Evolutionary conservation across 2,888 invertebrate genomes (phyloP).

Genomic region (Dendrolimus pini): DNA sequence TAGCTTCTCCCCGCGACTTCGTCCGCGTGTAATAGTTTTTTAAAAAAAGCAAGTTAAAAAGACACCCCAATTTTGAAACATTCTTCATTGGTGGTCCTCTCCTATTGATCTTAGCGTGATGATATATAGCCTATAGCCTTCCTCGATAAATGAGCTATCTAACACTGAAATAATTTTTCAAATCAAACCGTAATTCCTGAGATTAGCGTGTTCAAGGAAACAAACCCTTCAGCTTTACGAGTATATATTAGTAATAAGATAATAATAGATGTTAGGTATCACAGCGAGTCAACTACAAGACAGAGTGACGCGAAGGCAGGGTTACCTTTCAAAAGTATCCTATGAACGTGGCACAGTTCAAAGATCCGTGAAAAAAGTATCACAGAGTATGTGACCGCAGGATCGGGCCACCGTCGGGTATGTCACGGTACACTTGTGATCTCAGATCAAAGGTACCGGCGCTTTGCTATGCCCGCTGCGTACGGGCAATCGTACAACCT

Average conservation of each 20-base stretch:
- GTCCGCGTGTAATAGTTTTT: no score
- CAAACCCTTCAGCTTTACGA: no score
- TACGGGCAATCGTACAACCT: conserved; percentile 26
- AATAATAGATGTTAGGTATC: background rate
- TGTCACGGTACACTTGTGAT: conserved; percentile 52
- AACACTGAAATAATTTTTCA: no score
- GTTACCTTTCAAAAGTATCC: background rate
- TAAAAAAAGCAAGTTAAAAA: no score
- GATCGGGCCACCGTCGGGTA: conserved; percentile 34
- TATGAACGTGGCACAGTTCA: conserved; percentile 30
- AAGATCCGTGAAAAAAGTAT: conserved; percentile 47
- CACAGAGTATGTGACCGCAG: conserved; percentile 28
- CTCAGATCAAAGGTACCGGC: conserved; percentile 56
- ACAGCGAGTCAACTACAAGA: background rate
- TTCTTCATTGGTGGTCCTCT: no score
- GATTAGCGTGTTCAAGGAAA: no score
- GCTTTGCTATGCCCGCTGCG: conserved; percentile 42
- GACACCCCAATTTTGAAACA: no score
- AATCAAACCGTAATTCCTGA: no score
- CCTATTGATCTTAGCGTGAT: no score
- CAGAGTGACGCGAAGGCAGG: background rate
- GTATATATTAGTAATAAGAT: background rate
- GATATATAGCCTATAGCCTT: no score
- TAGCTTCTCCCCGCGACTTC: no score
- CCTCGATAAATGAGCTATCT: no score